Evolutionary conservation across 2,888 invertebrate species (phyloP).

Genomic region (Philereme transversata): DNA sequence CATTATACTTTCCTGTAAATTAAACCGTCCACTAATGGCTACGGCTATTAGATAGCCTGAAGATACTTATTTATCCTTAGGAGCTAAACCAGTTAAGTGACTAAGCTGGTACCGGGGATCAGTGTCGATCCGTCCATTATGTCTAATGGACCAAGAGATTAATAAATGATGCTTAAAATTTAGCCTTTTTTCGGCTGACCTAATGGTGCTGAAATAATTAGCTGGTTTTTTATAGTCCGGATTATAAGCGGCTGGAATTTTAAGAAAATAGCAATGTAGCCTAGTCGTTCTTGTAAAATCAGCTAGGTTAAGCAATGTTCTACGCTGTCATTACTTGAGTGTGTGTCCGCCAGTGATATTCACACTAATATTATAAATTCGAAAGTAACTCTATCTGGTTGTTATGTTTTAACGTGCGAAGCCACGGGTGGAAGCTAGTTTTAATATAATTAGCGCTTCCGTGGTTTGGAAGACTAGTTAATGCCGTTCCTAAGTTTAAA

Average conservation of each 20-base stretch:
- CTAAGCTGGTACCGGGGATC: slow-evolving; percentile 38
- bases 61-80: slow-evolving; percentile 22
- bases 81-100: slow-evolving; percentile 27
- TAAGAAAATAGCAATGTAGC: not conserved
- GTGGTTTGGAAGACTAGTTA: too few species aligned
- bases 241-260: slow-evolving; percentile 33
- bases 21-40: not conserved
- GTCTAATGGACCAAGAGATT: slow-evolving; percentile 73
- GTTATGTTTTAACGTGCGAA: too few species aligned
- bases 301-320: too few species aligned
- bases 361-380: too few species aligned
- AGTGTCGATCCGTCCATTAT: slow-evolving; percentile 58
- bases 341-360: too few species aligned
- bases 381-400: too few species aligned
- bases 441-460: too few species aligned
- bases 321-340: too few species aligned
- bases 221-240: slow-evolving; percentile 63
- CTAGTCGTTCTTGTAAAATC: too few species aligned
- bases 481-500: too few species aligned
- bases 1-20: not conserved
- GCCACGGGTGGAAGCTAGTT: too few species aligned
- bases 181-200: slow-evolving; percentile 80
- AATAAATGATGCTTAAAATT: slow-evolving; percentile 80
- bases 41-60: not conserved
- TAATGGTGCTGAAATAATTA: slow-evolving; percentile 78